These are phyloP conservation scores for Tricholauxania praeusta DNA, from an alignment of 2,888 invertebrate genomes.

Conservation along the genomic window DNA sequence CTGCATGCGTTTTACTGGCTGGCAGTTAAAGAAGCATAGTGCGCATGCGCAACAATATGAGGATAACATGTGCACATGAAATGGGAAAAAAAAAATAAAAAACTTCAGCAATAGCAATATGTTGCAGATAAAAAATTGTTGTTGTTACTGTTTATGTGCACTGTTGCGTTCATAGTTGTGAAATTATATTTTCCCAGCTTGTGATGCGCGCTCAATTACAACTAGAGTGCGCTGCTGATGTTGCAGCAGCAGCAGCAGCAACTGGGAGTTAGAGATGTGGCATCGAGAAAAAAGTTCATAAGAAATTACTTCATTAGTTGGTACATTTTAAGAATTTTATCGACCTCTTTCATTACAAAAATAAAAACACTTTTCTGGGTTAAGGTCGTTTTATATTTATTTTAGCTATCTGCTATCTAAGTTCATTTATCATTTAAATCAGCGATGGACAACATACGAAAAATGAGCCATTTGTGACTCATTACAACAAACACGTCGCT, in stretches of 20 bases:
- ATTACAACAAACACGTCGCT: too few relatives aligned
- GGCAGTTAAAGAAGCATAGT: background rate
- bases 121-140: constrained; percentile 15
- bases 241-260: background rate
- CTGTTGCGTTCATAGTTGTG: constrained; percentile 19
- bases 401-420: too few relatives aligned
- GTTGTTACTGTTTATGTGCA: constrained; percentile 11
- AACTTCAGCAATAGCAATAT: background rate
- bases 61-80: constrained; percentile 9
- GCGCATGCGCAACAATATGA: background rate
- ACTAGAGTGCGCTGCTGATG: constrained; percentile 24
- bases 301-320: too few relatives aligned
- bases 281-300: too few relatives aligned
- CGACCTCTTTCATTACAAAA: too few relatives aligned
- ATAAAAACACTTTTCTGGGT: too few relatives aligned
- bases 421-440: too few relatives aligned
- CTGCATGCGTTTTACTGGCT: background rate
- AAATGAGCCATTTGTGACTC: too few relatives aligned
- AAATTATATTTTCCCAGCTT: constrained; percentile 34
- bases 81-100: background rate
- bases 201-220: constrained; percentile 27
- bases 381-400: too few relatives aligned
- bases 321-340: too few relatives aligned
- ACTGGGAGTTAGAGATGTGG: too few relatives aligned
- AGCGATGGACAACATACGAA: too few relatives aligned